Base-by-base conservation (phyloP, 2,113 vertebrate genomes). In the Rhipidura dahli region DNA sequence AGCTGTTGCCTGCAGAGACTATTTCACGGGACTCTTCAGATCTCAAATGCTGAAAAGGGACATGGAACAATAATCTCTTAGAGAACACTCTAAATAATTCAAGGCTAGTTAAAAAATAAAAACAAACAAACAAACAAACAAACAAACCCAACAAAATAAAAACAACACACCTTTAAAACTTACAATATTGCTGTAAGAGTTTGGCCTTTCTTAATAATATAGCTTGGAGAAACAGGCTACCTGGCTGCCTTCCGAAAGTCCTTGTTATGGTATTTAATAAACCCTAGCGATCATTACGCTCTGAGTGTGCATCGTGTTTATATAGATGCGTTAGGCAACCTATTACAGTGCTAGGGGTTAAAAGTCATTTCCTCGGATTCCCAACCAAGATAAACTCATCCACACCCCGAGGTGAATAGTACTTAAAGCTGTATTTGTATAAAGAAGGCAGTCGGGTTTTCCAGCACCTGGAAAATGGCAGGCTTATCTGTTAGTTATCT, bases 391-490 rank as follows among this genome's bases (percentile, higher is more conserved):
- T 92, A 94, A 97, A 94, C 83, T 73, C 93, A 89, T 64, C 86
- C 94, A 88, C 84, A 70, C 61, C 73, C 90, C 15, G 50, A 83
- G 93, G 94, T 92, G 92, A 96, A 89, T 57, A 86, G 71, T 44
- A 82, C 90, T 96, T 93, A 96, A 97, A 94, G 69, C 68, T 33
- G 86, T 88, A 76, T 80, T 96, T 96, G 73, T 87, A 78, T 85
- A 97, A 98, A 97, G 96, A 93, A 84, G 92, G 90, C 96, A 68
- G 68, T 80, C 93, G 75, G 85, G 77, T 80, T 83, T 90, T 78
- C 90, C 93, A 96, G 79, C 85, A 93, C 93, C 86, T 94, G 96
- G 84, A 97, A 97, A 97, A 95, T 65, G 90, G 81, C 50, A 65
- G 70, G 59, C 88, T 97, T 97, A 97, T 97, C 97, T 97, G 35